Conservation (phyloP, 2,888 invertebrate genomes). For the Andrena bicolor region DNA sequence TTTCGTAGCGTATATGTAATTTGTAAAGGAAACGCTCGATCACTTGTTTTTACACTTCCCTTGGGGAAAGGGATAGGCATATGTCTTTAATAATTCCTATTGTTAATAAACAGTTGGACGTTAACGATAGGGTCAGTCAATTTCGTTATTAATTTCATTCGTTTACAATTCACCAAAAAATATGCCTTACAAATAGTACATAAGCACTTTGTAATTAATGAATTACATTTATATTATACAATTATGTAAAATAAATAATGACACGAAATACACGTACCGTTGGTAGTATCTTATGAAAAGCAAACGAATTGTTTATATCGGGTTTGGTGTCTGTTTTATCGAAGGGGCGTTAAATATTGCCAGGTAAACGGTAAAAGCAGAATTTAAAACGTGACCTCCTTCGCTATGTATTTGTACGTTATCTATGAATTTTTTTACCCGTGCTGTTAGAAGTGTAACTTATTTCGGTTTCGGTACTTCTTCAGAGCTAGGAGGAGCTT, state of each 20-base stretch:
- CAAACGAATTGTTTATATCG: constrained; percentile 2
- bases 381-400: constrained; percentile 11
- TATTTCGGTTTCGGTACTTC: constrained; percentile 83
- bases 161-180: constrained; percentile 68
- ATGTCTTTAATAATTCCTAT: constrained; percentile 41
- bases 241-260: constrained; percentile 64
- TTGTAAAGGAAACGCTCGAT: constrained; percentile 35
- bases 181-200: constrained; percentile 71
- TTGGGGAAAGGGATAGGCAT: constrained; percentile 22
- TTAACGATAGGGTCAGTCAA: constrained; percentile 50
- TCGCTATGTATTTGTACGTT: background rate
- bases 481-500: constrained; percentile 88
- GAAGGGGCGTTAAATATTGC: constrained; percentile 6
- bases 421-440: constrained; percentile 11
- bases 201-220: constrained; percentile 71
- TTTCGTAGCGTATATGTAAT: constrained; percentile 49
- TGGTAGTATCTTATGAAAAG: constrained; percentile 20
- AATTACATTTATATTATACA: constrained; percentile 72
- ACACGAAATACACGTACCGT: constrained; percentile 32
- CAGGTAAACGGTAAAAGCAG: constrained; percentile 13
- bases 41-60: constrained; percentile 52
- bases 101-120: constrained; percentile 36
- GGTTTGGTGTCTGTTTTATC: constrained; percentile 30
- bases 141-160: constrained; percentile 48
- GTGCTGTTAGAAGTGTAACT: constrained; percentile 20